Evolutionary conservation across 2,113 vertebrate genomes (phyloP).

Genomic region (Chaetura pelagica): DNA sequence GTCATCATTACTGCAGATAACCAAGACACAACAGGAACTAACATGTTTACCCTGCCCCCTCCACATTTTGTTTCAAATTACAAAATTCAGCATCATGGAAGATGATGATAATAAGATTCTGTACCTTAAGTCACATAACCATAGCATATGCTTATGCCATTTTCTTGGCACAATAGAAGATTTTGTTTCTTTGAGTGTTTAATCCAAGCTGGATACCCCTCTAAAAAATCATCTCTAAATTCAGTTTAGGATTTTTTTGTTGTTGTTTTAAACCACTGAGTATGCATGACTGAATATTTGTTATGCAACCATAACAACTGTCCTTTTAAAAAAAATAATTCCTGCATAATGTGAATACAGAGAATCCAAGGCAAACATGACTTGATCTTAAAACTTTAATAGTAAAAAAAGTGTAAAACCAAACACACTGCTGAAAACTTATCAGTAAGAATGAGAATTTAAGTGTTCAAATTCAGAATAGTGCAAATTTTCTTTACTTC

Average conservation of each 20-base stretch:
- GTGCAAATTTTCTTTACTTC: conserved; percentile 69
- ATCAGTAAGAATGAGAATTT: conserved; percentile 62
- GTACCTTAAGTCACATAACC: not conserved
- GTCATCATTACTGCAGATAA: not conserved
- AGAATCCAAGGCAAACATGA: not conserved
- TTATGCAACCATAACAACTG: conserved; percentile 17
- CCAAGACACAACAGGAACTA: not conserved
- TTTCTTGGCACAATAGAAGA: not conserved
- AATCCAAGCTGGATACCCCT: not conserved
- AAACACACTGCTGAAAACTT: conserved; percentile 73
- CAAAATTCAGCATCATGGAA: not conserved
- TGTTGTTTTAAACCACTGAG: not conserved
- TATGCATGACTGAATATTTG: conserved; percentile 42
- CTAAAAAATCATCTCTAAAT: not conserved
- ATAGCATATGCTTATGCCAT: fast-evolving
- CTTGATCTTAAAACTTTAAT: conserved; percentile 81
- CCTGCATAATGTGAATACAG: not conserved
- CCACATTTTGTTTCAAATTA: not conserved
- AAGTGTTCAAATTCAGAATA: conserved; percentile 65
- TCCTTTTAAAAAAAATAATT: not conserved
- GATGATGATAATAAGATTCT: not conserved
- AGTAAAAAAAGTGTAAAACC: conserved; percentile 79
- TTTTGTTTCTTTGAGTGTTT: not conserved
- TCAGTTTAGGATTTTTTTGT: not conserved
- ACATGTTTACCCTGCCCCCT: not conserved